These are phyloP conservation scores for Xenentodon cancila DNA, from an alignment of 2,797 vertebrate genomes.

Conservation along the genomic window DNA sequence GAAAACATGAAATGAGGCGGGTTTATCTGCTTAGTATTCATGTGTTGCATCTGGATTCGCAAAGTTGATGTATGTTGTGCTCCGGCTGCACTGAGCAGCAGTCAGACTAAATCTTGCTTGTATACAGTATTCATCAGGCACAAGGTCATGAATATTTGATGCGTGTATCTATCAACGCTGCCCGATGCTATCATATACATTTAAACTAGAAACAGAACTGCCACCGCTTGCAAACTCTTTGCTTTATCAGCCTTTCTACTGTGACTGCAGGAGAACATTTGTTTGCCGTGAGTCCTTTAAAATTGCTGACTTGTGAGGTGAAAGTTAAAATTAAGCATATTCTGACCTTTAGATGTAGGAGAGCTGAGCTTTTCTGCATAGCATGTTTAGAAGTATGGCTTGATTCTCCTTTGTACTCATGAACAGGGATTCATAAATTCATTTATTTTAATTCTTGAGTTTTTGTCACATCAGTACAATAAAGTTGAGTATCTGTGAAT, in stretches of 20 bases:
- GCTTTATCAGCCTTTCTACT: constrained; percentile 37
- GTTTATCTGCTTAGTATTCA: constrained; percentile 49
- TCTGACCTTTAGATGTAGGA: constrained; percentile 19
- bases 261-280: constrained; percentile 27
- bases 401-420: background rate
- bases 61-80: constrained; percentile 47
- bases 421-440: background rate
- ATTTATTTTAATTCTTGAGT: background rate
- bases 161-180: constrained; percentile 29
- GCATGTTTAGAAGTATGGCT: constrained; percentile 9
- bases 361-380: constrained; percentile 1
- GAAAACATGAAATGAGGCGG: background rate
- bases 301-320: background rate
- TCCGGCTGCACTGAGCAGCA: constrained; percentile 17
- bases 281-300: constrained; percentile 13
- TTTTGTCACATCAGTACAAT: background rate
- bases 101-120: constrained; percentile 27
- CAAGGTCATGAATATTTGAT: constrained; percentile 63
- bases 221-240: constrained; percentile 15
- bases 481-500: background rate
- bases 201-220: constrained; percentile 32
- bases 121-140: constrained; percentile 36
- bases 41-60: constrained; percentile 21
- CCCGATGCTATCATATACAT: constrained; percentile 24
- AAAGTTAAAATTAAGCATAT: constrained; percentile 25